Conservation (phyloP, 1,140 invertebrate genomes). For the Pantala flavescens region DNA sequence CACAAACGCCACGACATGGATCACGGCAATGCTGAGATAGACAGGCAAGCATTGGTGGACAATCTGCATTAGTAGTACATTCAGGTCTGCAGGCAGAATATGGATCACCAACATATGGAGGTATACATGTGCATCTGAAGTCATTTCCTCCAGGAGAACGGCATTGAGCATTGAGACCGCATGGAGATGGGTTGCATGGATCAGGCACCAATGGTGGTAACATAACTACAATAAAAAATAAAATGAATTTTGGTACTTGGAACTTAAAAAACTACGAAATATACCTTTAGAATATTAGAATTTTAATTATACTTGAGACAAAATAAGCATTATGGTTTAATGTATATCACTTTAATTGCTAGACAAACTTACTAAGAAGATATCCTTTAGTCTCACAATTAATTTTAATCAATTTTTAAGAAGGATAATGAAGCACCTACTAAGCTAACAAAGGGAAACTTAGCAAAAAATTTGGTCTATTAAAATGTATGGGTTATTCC, state of each 20-base stretch:
- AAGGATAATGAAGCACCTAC: too few relatives aligned
- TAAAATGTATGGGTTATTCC: too few relatives aligned
- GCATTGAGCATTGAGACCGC: conserved; percentile 70
- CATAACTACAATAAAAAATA: conserved; percentile 25
- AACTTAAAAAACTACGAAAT: too few relatives aligned
- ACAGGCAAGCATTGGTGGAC: conserved; percentile 65
- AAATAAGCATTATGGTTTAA: too few relatives aligned
- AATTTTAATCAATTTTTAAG: too few relatives aligned
- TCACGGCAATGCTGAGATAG: conserved; percentile 73
- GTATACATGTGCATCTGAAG: conserved; percentile 67
- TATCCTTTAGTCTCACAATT: too few relatives aligned
- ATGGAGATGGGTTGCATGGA: conserved; percentile 69
- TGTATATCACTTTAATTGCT: too few relatives aligned
- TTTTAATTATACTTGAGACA: too few relatives aligned
- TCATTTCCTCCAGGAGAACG: conserved; percentile 47
- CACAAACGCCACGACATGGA: conserved; percentile 77
- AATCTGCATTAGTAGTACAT: conserved; percentile 68
- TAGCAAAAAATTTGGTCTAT: conserved; percentile 18
- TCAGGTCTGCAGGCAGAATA: conserved; percentile 59
- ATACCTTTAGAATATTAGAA: too few relatives aligned
- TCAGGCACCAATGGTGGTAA: conserved; percentile 40
- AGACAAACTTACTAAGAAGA: too few relatives aligned
- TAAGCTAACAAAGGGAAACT: too few relatives aligned
- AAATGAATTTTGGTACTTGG: conserved; percentile 15
- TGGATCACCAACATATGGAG: conserved; percentile 73